Evolutionary conservation across 2,888 invertebrate genomes (phyloP).

Genomic region (Dryococelus australis): DNA sequence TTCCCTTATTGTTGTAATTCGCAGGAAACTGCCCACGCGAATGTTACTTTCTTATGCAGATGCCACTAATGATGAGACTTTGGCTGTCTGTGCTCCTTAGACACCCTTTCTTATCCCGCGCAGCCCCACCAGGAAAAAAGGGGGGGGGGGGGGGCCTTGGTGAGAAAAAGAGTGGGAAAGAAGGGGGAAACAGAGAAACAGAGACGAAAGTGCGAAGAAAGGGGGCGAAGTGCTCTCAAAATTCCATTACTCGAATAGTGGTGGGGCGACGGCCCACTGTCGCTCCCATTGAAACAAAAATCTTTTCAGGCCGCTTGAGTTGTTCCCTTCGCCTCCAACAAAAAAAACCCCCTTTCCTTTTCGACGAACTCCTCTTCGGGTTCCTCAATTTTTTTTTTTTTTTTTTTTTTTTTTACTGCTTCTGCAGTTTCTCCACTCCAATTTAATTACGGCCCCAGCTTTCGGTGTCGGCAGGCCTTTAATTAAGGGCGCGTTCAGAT

Average conservation of each 20-base stretch:
- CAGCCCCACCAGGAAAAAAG: not conserved
- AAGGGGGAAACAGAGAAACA: not conserved
- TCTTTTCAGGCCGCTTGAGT: not conserved
- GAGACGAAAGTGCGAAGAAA: not conserved
- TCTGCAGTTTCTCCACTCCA: not conserved
- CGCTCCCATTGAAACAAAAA: slow-evolving; percentile 8
- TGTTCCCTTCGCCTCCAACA: not conserved
- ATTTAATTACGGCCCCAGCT: slow-evolving; percentile 21
- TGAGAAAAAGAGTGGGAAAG: not conserved
- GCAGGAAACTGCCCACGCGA: not conserved
- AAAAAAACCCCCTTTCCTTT: not conserved
- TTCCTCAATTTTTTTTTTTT: not conserved
- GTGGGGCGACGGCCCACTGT: not conserved
- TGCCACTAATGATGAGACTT: slow-evolving; percentile 27
- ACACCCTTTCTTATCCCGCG: not conserved
- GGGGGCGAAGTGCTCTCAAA: slow-evolving; percentile 18
- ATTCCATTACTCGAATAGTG: slow-evolving; percentile 30
- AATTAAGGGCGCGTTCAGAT: slow-evolving; percentile 33
- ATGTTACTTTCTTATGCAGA: slow-evolving; percentile 18
- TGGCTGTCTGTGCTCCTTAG: not conserved
- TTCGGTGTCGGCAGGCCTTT: not conserved
- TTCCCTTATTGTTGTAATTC: not conserved
- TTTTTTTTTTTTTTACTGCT: not conserved
- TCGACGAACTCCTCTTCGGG: not conserved
- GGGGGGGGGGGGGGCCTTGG: too few species aligned